A percentile compares a stretch with the other conserved stretches of the same genome.
Evolutionary conservation across 1,140 invertebrate species (phyloP).

Genomic region (Micrasema minimum): DNA sequence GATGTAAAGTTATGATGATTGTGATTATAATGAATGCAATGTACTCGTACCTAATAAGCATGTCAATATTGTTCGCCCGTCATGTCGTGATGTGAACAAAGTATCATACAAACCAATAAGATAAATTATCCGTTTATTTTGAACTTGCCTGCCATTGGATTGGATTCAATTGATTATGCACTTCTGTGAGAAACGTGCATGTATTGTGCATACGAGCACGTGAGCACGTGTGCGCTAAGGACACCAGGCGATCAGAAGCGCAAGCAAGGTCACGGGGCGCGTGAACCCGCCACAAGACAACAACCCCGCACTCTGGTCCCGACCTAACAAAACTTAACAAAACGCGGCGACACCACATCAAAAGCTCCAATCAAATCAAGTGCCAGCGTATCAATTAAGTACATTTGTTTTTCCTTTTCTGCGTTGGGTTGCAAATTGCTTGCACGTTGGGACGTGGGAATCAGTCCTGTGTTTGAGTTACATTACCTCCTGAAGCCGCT

Average conservation of each 20-base stretch:
- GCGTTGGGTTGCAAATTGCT: background rate
- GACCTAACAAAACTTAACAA: background rate
- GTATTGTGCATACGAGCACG: constrained; percentile 11
- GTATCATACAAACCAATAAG: no score
- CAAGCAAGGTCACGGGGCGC: constrained; percentile 28
- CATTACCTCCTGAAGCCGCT: constrained; percentile 16
- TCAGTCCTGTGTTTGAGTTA: background rate
- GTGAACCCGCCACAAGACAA: constrained; percentile 27
- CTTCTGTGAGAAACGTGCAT: background rate
- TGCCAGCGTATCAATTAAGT: no score
- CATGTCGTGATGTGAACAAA: no score
- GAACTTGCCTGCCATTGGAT: no score
- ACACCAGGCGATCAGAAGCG: constrained; percentile 31
- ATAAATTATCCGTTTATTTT: no score
- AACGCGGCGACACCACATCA: background rate
- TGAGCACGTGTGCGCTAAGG: constrained; percentile 22
- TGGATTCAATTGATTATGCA: no score
- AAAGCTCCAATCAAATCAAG: background rate
- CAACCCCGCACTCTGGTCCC: constrained; percentile 20
- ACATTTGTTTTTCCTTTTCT: no score
- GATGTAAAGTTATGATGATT: no score
- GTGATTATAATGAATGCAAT: no score
- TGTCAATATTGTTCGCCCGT: no score
- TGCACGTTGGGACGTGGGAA: background rate
- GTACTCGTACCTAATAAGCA: no score